These are phyloP conservation scores for Alentia gelatinosa DNA, from an alignment of 2,888 invertebrate species.

Conservation along the genomic window DNA sequence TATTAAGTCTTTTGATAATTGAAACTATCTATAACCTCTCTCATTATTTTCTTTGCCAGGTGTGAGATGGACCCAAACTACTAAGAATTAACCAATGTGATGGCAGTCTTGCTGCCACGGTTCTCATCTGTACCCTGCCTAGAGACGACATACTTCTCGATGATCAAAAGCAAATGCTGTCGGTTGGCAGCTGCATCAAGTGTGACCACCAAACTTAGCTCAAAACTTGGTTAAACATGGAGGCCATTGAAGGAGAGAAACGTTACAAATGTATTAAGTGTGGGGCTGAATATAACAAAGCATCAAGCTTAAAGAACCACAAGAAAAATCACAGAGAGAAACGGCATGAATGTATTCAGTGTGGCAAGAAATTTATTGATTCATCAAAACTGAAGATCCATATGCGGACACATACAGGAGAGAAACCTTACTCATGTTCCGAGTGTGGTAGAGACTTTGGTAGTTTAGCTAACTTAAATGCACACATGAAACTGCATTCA, in stretches of 20 bases:
- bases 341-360: background rate
- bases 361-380: background rate
- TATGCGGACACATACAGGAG: conserved; percentile 32
- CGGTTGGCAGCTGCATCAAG: no score
- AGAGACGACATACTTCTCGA: no score
- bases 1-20: no score
- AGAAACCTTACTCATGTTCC: background rate
- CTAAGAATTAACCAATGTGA: no score
- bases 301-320: background rate
- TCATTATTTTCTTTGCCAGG: no score
- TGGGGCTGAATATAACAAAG: background rate
- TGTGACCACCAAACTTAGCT: no score
- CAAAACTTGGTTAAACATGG: no score
- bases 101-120: no score
- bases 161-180: no score
- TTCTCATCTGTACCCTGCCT: no score
- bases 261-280: background rate
- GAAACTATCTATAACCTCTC: no score
- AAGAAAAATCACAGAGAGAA: background rate
- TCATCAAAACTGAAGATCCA: background rate
- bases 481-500: background rate
- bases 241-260: background rate
- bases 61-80: no score
- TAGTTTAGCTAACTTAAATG: background rate
- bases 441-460: background rate